Conservation (phyloP, 2,797 vertebrate genomes). For the Enteromius thamalakanensis region DNA sequence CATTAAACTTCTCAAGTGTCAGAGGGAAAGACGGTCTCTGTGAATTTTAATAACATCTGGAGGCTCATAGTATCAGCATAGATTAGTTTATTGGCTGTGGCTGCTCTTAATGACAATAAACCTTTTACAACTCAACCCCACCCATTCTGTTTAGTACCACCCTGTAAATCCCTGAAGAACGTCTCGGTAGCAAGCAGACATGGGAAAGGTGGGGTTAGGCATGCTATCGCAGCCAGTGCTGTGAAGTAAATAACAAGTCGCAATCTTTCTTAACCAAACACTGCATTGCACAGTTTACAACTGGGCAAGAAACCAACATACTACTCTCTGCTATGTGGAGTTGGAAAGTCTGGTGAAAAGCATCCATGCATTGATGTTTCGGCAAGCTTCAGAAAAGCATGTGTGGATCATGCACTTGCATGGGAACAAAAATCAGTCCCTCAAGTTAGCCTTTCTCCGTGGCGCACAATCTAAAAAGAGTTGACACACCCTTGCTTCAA, state of each 20-base stretch:
- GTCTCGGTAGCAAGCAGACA: constrained; percentile 14
- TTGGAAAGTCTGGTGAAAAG: neutral
- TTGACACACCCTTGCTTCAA: constrained; percentile 1
- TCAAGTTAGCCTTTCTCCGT: neutral
- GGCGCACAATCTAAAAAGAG: constrained; percentile 23
- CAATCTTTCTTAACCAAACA: constrained; percentile 10
- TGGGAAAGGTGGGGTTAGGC: neutral
- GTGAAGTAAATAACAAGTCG: neutral
- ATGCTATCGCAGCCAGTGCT: neutral
- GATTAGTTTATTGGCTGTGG: constrained; percentile 20
- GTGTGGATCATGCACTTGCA: neutral
- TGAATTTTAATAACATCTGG: constrained; percentile 28
- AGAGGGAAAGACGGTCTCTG: neutral
- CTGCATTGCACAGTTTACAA: neutral
- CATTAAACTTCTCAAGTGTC: constrained; percentile 16
- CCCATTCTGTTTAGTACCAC: neutral
- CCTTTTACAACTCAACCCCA: constrained; percentile 4
- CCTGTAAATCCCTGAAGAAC: constrained; percentile 29
- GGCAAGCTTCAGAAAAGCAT: constrained; percentile 1
- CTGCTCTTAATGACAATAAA: constrained; percentile 27
- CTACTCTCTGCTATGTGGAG: neutral
- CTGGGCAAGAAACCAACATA: constrained; percentile 5
- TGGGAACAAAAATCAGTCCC: neutral
- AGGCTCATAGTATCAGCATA: neutral
- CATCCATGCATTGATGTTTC: neutral